A percentile compares a stretch with the other conserved stretches of the same genome.
Evolutionary conservation across 2,888 invertebrate genomes (phyloP).

Genomic region (Theodoxus fluviatilis): DNA sequence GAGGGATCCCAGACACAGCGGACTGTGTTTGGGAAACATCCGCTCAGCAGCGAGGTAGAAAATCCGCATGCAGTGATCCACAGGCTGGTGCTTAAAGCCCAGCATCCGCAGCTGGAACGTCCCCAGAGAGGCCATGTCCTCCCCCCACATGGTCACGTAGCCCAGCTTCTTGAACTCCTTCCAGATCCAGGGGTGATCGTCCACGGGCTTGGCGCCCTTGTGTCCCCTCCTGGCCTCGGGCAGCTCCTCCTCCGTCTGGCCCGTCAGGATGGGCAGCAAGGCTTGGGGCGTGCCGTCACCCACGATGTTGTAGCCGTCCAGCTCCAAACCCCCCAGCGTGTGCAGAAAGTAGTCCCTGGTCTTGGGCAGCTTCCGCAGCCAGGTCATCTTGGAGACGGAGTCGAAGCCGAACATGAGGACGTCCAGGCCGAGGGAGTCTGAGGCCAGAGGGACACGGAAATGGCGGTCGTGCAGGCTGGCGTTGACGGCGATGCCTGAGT

Average conservation of each 20-base stretch:
- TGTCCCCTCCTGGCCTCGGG: slow-evolving; percentile 81
- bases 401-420: slow-evolving; percentile 88
- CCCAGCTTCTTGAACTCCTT: slow-evolving; percentile 73
- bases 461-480: slow-evolving; percentile 28
- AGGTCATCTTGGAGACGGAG: slow-evolving; percentile 82
- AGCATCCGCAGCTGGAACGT: slow-evolving; percentile 89
- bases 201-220: slow-evolving; percentile 73
- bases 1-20: slow-evolving; percentile 74
- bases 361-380: slow-evolving; percentile 57
- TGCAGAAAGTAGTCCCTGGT: slow-evolving; percentile 54
- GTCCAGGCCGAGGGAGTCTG: slow-evolving; percentile 71
- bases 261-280: slow-evolving; percentile 85
- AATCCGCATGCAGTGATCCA: slow-evolving; percentile 87
- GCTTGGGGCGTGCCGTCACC: slow-evolving; percentile 71
- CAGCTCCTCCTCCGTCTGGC: slow-evolving; percentile 80
- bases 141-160: slow-evolving; percentile 79
- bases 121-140: slow-evolving; percentile 83
- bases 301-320: slow-evolving; percentile 71
- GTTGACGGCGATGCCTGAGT: slow-evolving; percentile 70
- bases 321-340: slow-evolving; percentile 67
- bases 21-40: slow-evolving; percentile 35
- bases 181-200: slow-evolving; percentile 87
- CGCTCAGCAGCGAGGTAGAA: slow-evolving; percentile 74
- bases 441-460: slow-evolving; percentile 28
- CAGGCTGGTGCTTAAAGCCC: slow-evolving; percentile 83